Evolutionary conservation across 2,888 invertebrate genomes (phyloP), one percentile per base, ranked within the genome.

Genomic region (Lagria hirta): DNA sequence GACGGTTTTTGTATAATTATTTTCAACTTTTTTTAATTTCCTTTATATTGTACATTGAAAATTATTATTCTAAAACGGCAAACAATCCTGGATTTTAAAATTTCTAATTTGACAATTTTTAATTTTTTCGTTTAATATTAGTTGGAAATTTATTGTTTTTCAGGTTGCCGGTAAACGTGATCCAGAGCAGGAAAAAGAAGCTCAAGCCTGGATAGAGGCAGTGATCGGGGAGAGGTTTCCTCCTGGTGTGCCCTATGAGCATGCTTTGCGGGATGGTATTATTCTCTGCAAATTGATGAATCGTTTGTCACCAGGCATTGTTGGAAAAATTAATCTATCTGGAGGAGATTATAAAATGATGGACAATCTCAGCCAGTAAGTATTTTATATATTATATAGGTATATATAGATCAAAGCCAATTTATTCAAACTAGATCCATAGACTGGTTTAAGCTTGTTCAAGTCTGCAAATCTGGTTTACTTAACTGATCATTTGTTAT

Each of bases 331-430:
- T 64, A 92, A 93, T 72, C 77, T 82, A 14, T 81, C 82, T 1
- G 91, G 92, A 2, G 91, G 92, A 3, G 93, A 94, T 63, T 96
- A 96, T 77, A 95, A 94, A 68, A 86, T 90, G 79, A 95, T 96
- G 94, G 95, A 96, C 67, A 96, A 96, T 68, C 86, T 95, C 48
- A 88, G 82, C 72, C 88, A 88, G 87, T 96, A 69, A 79, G 86
- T 81, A 43, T 23, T n/a, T n/a, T n/a, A n/a, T n/a, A n/a, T n/a
- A n/a, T n/a, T n/a, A n/a, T n/a, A n/a, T n/a, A n/a, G n/a, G n/a
- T n/a, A n/a, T n/a, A n/a, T n/a, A n/a, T n/a, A n/a, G n/a, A n/a
- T n/a, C n/a, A n/a, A n/a, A n/a, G n/a, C n/a, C n/a, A n/a, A n/a
- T n/a, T n/a, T n/a, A n/a, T n/a, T n/a, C n/a, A n/a, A n/a, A n/a